Base-by-base conservation (phyloP, 2,113 vertebrate genomes). In the Irena cyanogastra region DNA sequence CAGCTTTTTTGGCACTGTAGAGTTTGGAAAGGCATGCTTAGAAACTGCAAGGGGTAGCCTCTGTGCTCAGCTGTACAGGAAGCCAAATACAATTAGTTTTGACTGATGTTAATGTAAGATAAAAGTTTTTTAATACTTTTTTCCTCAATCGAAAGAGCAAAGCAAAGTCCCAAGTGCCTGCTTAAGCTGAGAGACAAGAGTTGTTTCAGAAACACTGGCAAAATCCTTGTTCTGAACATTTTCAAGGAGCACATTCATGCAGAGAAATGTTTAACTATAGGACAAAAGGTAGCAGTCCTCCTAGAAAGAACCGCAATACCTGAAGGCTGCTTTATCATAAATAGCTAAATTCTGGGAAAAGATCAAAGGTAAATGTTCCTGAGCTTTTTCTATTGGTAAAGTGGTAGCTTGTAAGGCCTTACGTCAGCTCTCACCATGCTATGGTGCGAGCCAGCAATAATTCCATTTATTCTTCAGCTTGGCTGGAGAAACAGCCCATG, bases 361-460 rank as follows among this genome's bases (percentile, higher is more conserved):
- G 13, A 49, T 7, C 9, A 72, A 72, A n/a, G 21, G 15, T 35
- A 16, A 57, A 28, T 7, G 1, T 11, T 78, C 27, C 52, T 42
- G 59, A 86, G 52, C 22, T 83, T 91, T 69, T 85, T 19, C 10
- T 63, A 11, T 37, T 56, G 79, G 61, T 69, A 15, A 52, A 72
- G 12, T 1, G 11, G 30, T 22, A 59, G 20, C 31, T 20, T 17
- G 8, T 8, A 23, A 53, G 22, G 3, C 14, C 24, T 91, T 74
- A 54, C 9, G 0, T 90, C 82, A 88, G 11, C 33, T 5, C 15
- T 5, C 15, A 35, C 3, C 12, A 2, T 0, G 0, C 12, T 10
- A 1, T 4, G 41, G 16, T 0, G 10, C 69, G 16, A 5, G 1
- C 15, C 0, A 0, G 44, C 8, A 28, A 2, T 8, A 83, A 74